Base-by-base conservation (phyloP, 2,113 vertebrate genomes). In the Galeopterus variegatus region DNA sequence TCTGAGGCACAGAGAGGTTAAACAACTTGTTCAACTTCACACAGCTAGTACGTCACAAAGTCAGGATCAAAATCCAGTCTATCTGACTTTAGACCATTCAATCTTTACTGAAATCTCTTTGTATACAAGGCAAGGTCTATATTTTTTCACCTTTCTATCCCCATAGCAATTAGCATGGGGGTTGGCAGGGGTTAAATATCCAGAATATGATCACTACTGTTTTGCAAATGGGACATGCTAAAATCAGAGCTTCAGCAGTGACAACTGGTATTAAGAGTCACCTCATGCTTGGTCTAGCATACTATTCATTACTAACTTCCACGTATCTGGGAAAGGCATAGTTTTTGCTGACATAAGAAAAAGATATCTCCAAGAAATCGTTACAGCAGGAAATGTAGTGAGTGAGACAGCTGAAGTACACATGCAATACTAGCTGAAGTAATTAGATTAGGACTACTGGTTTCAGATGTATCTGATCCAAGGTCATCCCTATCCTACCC, bases 221-320 rank as follows among this genome's bases (percentile, higher is more conserved):
- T 95, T 50, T 96, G 33, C 19, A 84, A 95, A 85, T 58, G 19
- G 50, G 14, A 88, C 24, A 70, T 9, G 1, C 11, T 56, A 95
- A 88, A 96, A 88, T 90, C 41, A 77, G 65, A 85, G 72, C 67
- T 85, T 82, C 82, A 83, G 79, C 1, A 81, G 83, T 84, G n/a
- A 83, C 28, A 81, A 89, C 76, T 58, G 17, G 56, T 65, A 50
- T 14, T 69, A 95, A 85, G 31, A 69, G 31, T 73, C 52, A 96
- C 48, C 6, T 80, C 84, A 95, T 2, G 2, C n/a, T 86, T 41
- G 54, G 18, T 88, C 89, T 88, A 94, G 75, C 13, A 96, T 23
- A 80, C 31, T 69, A 86, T 73, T 88, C 54, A 94, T n/a, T 58
- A 90, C 28, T 96, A 92, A 97, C 17, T 72, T 85, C 33, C 33